Conservation (phyloP, 2,113 vertebrate species). For the Scomber colias region DNA sequence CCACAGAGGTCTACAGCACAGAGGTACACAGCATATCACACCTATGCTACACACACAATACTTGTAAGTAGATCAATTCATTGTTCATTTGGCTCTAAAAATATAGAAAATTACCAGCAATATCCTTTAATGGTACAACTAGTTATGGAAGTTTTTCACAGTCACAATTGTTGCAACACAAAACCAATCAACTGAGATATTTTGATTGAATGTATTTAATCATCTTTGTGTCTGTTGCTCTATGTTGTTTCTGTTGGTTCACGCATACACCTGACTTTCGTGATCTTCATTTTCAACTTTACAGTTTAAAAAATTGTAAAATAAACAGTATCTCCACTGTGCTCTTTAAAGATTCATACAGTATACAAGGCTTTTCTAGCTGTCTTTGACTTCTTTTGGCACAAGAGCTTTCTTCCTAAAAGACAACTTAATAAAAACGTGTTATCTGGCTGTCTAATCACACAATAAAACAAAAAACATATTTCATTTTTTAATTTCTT, state of each 20-base stretch:
- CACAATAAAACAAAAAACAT: conserved; percentile 37
- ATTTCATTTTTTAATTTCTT: conserved; percentile 25
- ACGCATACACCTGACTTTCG: background rate
- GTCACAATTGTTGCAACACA: conserved; percentile 4
- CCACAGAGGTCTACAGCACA: too few species aligned
- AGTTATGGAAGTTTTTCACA: conserved; percentile 34
- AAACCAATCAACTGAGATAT: background rate
- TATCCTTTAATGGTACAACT: background rate
- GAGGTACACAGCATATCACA: too few species aligned
- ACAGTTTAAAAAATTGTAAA: too few species aligned
- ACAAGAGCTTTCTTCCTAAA: too few species aligned
- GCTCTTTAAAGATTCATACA: too few species aligned
- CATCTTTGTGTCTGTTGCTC: background rate
- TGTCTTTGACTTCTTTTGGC: background rate
- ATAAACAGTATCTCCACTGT: background rate
- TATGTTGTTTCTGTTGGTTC: background rate
- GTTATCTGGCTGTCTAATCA: background rate
- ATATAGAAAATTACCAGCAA: too few species aligned
- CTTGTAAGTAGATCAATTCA: too few species aligned
- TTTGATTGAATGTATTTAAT: background rate
- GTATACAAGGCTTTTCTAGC: too few species aligned
- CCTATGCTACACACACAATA: too few species aligned
- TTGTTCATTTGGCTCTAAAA: too few species aligned
- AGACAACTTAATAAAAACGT: background rate
- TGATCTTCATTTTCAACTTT: background rate